phyloP scores from a whole-genome alignment of 2,888 invertebrate genomes.

The Megalurothrips usitatus region DNA sequence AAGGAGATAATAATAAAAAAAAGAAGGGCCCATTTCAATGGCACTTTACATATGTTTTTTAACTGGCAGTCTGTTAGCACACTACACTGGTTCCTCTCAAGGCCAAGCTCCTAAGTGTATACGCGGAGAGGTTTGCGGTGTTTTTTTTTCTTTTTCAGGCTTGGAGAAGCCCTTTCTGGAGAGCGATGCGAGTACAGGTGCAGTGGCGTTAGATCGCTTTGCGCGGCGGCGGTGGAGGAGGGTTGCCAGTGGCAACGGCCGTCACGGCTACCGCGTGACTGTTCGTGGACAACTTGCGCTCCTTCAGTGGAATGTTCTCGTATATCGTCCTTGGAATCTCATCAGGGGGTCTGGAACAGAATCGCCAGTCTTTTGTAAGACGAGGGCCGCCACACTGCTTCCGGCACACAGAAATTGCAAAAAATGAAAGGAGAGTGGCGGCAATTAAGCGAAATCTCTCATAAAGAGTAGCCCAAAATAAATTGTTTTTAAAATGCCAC shows the following conservation, averaged over 20 bases:
- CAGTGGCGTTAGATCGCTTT: neutral
- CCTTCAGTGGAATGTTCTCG: conserved; percentile 52
- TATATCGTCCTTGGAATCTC: conserved; percentile 51
- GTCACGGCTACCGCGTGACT: neutral
- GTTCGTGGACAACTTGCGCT: conserved; percentile 39
- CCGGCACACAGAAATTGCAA: too few relatives aligned
- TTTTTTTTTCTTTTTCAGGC: neutral
- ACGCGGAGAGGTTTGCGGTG: neutral
- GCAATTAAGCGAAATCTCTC: too few relatives aligned
- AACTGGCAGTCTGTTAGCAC: too few relatives aligned
- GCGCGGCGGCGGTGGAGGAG: neutral
- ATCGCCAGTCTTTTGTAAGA: neutral
- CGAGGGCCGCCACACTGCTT: too few relatives aligned
- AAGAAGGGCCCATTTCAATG: neutral
- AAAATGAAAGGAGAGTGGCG: too few relatives aligned
- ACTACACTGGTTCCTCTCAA: too few relatives aligned
- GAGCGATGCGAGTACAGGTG: neutral
- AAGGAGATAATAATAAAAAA: neutral
- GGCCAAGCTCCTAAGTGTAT: neutral
- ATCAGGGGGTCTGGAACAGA: conserved; percentile 50
- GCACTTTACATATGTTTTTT: neutral
- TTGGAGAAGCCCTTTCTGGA: neutral
- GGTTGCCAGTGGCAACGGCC: neutral
- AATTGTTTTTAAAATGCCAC: too few relatives aligned
- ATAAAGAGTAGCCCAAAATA: too few relatives aligned